A percentile compares a stretch with the other conserved stretches of the same genome.
Conservation (phyloP, 1,140 invertebrate genomes). For the Dinothrombium tinctorium region DNA sequence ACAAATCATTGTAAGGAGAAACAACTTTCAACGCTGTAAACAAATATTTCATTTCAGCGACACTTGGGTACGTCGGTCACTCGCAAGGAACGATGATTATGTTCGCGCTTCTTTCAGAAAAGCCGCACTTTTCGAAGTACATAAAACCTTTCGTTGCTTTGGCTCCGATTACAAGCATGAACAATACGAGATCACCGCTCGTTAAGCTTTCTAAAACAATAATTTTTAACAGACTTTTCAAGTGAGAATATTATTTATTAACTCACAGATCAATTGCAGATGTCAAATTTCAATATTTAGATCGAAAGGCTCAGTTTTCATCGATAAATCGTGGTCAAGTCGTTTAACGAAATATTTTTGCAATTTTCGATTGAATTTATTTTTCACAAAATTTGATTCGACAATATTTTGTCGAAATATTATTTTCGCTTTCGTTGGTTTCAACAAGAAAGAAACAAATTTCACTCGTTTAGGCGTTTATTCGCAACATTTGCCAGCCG, state of each 20-base stretch:
- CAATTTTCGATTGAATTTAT: neutral
- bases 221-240: too few relatives aligned
- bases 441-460: conserved; percentile 8
- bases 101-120: conserved; percentile 23
- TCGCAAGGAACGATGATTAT: conserved; percentile 22
- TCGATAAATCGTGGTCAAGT: neutral
- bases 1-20: conserved; percentile 22
- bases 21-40: neutral
- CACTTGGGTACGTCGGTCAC: neutral
- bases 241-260: too few relatives aligned
- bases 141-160: conserved; percentile 30
- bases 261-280: too few relatives aligned
- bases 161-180: conserved; percentile 45
- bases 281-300: too few relatives aligned
- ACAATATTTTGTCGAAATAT: conserved; percentile 8
- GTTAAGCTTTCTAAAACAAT: too few relatives aligned
- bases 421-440: conserved; percentile 10
- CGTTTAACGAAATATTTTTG: neutral
- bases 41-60: neutral
- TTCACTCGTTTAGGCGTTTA: conserved; percentile 25
- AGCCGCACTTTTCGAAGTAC: conserved; percentile 37
- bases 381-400: neutral
- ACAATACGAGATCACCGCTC: conserved; percentile 27
- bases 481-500: conserved; percentile 52
- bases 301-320: too few relatives aligned